Evolutionary conservation across 2,797 vertebrate species (phyloP), one percentile per base, ranked within the genome.

Genomic region (Huso huso): DNA sequence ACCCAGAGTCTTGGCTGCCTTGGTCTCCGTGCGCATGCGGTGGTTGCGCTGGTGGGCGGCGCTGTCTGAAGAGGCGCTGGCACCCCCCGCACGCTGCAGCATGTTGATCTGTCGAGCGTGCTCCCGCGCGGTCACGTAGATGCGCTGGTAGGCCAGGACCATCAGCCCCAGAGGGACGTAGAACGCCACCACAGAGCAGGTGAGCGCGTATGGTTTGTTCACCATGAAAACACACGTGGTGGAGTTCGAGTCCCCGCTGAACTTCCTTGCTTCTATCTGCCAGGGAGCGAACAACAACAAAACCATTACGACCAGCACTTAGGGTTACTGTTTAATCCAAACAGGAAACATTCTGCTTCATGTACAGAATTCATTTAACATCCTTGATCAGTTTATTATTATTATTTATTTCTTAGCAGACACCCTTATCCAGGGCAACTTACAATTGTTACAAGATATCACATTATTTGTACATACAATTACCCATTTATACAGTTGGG

Each of bases 161-260:
- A 99, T 99, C 71, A 99, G 91, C 62, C 94, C 74, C 79, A 99
- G 90, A 0, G 97, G 97, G 75, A 99, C 91, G 90, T 99, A 99
- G 89, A 99, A 99, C 77, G 97, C 97, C 82, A 99, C 97, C 85
- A 97, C 89, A 0, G 96, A 99, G 84, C 97, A 99, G 68, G 95
- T 98, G 75, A 99, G 90, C 50, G 97, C 96, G 0, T 98, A 99
- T 9, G 96, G 95, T 77, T 99, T 97, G 89, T 99, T 99, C 70
- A 99, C 97, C 95, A 99, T 95, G 87, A 99, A 99, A 76, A 99
- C 85, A 72, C 97, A 99, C 72, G 91, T 91, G 0, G 95, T 97
- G 62, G 93, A 89, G 86, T 98, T 98, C 75, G 87, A 92, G 72
- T 83, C 89, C 61, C 89, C 86, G 65, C 75, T 90, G 86, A 88